Percentiles rank a stretch among this genome's conserved stretches.
phyloP scores from a whole-genome alignment of 2,888 invertebrate genomes.

The Stenodera caucasica region DNA sequence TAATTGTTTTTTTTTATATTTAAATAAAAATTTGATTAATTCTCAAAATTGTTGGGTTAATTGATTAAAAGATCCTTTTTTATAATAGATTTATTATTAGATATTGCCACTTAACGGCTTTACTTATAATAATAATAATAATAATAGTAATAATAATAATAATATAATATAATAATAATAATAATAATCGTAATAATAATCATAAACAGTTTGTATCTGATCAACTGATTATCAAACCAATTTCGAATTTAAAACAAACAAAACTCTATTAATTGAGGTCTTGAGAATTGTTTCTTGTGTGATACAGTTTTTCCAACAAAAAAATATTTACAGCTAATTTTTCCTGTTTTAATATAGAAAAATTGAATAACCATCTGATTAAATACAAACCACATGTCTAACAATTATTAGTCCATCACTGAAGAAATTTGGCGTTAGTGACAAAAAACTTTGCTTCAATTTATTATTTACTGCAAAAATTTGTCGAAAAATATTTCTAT shows the following conservation, averaged over 20 bases:
- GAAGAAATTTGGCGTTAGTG: conserved; percentile 33
- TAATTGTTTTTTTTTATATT: too few species aligned
- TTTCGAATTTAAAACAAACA: conserved; percentile 11
- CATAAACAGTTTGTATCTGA: conserved; percentile 40
- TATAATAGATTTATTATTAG: conserved; percentile 40
- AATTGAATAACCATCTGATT: conserved; percentile 36
- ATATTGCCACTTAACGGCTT: conserved; percentile 35
- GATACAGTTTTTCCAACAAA: too few species aligned
- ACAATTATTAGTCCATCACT: conserved; percentile 37
- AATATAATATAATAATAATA: not conserved
- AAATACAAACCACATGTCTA: conserved; percentile 41
- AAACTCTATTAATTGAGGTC: conserved; percentile 9
- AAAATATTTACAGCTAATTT: conserved; percentile 20
- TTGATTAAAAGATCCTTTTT: too few species aligned
- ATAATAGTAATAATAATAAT: not conserved
- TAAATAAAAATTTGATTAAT: too few species aligned
- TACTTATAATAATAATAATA: conserved; percentile 27
- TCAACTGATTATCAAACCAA: conserved; percentile 32
- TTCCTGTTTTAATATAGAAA: too few species aligned
- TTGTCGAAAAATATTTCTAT: not conserved
- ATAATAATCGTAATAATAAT: conserved; percentile 35
- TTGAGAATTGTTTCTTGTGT: conserved; percentile 8
- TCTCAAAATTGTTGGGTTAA: too few species aligned
- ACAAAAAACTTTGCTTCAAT: conserved; percentile 30
- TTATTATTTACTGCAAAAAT: conserved; percentile 12